Base-by-base conservation (phyloP, 2,888 invertebrate species). In the Drosophila infuscata region DNA sequence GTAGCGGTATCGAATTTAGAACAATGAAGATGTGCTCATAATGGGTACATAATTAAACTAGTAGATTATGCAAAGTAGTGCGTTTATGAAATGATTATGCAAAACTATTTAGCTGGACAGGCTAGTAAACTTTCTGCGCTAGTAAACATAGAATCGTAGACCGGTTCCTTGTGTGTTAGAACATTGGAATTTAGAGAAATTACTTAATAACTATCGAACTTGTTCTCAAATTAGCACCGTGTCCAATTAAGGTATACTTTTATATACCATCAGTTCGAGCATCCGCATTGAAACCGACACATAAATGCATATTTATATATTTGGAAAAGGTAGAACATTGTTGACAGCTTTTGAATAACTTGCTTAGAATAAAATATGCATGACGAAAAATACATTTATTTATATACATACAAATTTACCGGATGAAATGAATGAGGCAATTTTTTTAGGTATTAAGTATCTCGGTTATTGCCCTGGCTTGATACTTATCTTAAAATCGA, bases 81-180 rank as follows among this genome's bases (percentile, higher is more conserved):
- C 89, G 88, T 72, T 90, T 90, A 89, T 90, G 78, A 82, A 75
- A 74, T 70, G 82, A 88, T 90, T 87, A 87, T 87, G 87, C 91
- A 80, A 87, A 84, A 87, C 85, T 84, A 76, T 84, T 76, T 48
- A 63, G 77, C 66, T 74, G 73, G 83, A 87, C 81, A 72, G 79
- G 74, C 72, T 71, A 71, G 64, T 70, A 62, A 63, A 70, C 85
- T 79, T 78, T 78, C 75, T 66, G 70, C 38, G 70, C 57, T 64
- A 77, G 65, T 85, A 84, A 89, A 78, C 67, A 72, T 70, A 73
- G 81, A 74, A 74, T 69, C 53, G 49, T 30, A 54, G 72, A 89
- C 89, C 84, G 90, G 90, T 90, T 89, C 65, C 56, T 32, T 46
- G 54, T 74, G 69, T 63, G 56, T 32, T n/a, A 36, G 48, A 57